Base-by-base conservation (phyloP, 2,113 vertebrate genomes). In the Lethenteron camtschaticum region DNA sequence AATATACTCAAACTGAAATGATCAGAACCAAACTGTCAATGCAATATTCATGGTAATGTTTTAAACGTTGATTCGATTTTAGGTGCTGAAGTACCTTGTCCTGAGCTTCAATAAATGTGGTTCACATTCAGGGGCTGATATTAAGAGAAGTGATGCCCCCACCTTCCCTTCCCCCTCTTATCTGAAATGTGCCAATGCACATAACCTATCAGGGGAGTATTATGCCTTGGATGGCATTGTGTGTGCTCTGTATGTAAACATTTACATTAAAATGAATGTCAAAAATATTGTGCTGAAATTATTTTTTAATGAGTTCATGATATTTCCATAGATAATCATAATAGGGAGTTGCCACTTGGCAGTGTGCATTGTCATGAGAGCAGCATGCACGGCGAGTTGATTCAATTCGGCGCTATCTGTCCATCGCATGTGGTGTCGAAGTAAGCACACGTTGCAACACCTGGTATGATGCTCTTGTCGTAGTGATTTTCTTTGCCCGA, bases 391-490 rank as follows among this genome's bases (percentile, higher is more conserved):
- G n/a, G 20, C 10, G 57, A 24, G 13, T 56, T 56, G 24, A 55
- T 12, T 69, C 56, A 66, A 66, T 8, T n/a, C 8, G 20, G 7
- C 20, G 60, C 60, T 20, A 66, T n/a, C 14, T 66, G 8, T 10
- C 9, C 14, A n/a, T 41, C 41, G 41, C 41, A 41, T 41, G 41
- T 41, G 41, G 41, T 41, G 41, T 41, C 41, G 41, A 41, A 41
- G 7, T 41, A 41, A 41, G 14, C 14, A 10, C 68, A 71, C 14
- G 9, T 57, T 55, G 5, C 77, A 81, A 75, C 70, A 96, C 92
- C 92, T 80, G 90, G 90, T 57, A 73, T 78, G 57, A 81, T 85
- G 73, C 77, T 68, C 73, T 78, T 78, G 78, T 89, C 83, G 77
- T 70, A 83, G 11, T 69, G 71, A 10, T 78, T 76, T 16, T 72